These are phyloP conservation scores for Papilio polyxenes DNA, from an alignment of 1,140 invertebrate species.

Conservation along the genomic window DNA sequence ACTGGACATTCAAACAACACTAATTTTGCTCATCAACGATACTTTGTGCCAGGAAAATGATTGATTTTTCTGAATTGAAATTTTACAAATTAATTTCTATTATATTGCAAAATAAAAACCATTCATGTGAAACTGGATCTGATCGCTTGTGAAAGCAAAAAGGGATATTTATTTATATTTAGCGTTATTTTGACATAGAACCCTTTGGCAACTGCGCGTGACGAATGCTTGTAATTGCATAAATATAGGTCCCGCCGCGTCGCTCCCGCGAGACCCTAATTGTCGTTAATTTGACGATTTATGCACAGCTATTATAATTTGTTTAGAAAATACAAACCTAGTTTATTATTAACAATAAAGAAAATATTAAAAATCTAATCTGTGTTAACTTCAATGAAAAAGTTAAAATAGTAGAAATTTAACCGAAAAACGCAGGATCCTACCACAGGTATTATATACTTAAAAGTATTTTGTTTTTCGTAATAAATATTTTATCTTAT, in stretches of 20 bases:
- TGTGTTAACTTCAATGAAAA: too few species aligned
- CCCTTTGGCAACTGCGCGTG: slow-evolving; percentile 51
- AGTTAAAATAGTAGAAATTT: too few species aligned
- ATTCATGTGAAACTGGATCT: not conserved
- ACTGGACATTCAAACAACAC: too few species aligned
- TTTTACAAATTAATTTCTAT: not conserved
- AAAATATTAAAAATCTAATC: not conserved
- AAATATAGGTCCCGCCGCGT: slow-evolving; percentile 41
- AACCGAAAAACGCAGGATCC: too few species aligned
- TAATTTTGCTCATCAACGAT: too few species aligned
- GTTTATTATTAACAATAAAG: not conserved
- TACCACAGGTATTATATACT: too few species aligned
- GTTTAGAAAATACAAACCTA: not conserved
- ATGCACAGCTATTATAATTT: slow-evolving; percentile 23
- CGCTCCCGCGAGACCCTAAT: not conserved
- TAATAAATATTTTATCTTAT: too few species aligned
- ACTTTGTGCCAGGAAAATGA: not conserved
- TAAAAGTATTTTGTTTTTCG: too few species aligned
- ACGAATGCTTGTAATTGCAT: slow-evolving; percentile 52
- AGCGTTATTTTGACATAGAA: slow-evolving; percentile 45
- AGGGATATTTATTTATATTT: slow-evolving; percentile 35
- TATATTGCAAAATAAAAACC: not conserved
- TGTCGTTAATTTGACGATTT: slow-evolving; percentile 33
- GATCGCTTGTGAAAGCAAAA: slow-evolving; percentile 29
- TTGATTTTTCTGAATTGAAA: not conserved